phyloP scores from a whole-genome alignment of 2,797 vertebrate species.

The Eospalax fontanierii region DNA sequence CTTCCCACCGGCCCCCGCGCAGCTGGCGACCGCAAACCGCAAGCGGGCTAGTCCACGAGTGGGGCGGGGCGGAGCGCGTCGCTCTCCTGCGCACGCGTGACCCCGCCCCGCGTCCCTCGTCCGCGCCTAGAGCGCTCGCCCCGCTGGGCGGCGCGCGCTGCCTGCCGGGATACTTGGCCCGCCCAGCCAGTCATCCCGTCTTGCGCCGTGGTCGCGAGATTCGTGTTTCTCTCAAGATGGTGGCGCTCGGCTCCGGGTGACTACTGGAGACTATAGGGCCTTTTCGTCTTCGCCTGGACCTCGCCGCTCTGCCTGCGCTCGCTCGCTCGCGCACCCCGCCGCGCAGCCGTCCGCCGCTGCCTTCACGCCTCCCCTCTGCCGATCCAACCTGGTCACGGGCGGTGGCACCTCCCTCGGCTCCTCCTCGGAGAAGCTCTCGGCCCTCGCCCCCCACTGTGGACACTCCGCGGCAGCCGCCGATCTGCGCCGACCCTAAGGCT shows the following conservation, averaged over 20 bases:
- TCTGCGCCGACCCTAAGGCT: constrained; percentile 46
- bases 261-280: constrained; percentile 70
- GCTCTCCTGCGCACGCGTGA: background rate
- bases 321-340: constrained; percentile 31
- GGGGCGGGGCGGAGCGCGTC: background rate
- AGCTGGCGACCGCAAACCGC: constrained; percentile 11
- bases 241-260: constrained; percentile 86
- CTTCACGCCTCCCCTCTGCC: constrained; percentile 62
- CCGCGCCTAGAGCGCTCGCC: background rate
- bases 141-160: constrained; percentile 79
- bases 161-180: constrained; percentile 86
- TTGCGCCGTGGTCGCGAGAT: constrained; percentile 85
- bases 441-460: constrained; percentile 32
- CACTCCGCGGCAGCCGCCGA: constrained; percentile 44
- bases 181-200: constrained; percentile 83
- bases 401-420: constrained; percentile 67
- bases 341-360: constrained; percentile 52
- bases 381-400: constrained; percentile 62
- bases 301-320: constrained; percentile 13
- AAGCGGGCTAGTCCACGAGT: rapidly evolving
- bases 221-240: constrained; percentile 88
- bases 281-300: constrained; percentile 43
- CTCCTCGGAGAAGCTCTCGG: constrained; percentile 31
- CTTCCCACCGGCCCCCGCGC: constrained; percentile 76
- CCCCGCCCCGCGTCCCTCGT: background rate